Base-by-base conservation (phyloP, 2,888 invertebrate species). In the Synergus umbraculus region DNA sequence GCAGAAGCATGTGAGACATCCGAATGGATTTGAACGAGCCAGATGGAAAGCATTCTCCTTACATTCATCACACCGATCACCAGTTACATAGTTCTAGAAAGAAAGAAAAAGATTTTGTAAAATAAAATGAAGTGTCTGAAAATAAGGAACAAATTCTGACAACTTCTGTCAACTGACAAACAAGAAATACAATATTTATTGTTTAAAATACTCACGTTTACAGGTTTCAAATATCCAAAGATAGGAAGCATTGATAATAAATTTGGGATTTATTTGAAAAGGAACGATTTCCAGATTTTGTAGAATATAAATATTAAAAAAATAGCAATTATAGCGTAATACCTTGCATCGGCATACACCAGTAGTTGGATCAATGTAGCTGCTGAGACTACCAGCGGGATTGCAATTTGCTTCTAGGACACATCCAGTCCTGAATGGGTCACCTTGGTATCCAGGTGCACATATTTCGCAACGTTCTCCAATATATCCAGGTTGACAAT, bases 1-100 rank as follows among this genome's bases (percentile, higher is more conserved):
- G 92, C 99, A 99, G 96, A 99, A 99, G 92, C 99, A 99, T 78
- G 95, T 94, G 78, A 98, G 96, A 92, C 99, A 99, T 65, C 99
- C 99, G 85, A 96, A 95, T 85, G 95, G 95, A 88, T 97, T 96
- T 82, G 94, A 94, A 22, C 94, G 92, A 79, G 97, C 96, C 81
- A 99, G 93, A 91, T 96, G 95, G 95, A 98, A 99, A 1, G 97
- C 95, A 87, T 96, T 95, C 18, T 95, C 93, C 92, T 95, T 95
- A 93, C 99, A 99, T 91, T 96, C 95, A 91, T 97, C 96, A 92
- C 99, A 99, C 89, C 94, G 95, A 9, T 95, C 93, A 79, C 99
- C 99, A 88, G 95, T 95, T 1, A 96, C 96, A 88, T 95, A 95
- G 76, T 93, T 92, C 94, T 96, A 88, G 60, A 90, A 89, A 86